Evolutionary conservation across 2,797 vertebrate genomes (phyloP).

Genomic region (Myotis planiceps): DNA sequence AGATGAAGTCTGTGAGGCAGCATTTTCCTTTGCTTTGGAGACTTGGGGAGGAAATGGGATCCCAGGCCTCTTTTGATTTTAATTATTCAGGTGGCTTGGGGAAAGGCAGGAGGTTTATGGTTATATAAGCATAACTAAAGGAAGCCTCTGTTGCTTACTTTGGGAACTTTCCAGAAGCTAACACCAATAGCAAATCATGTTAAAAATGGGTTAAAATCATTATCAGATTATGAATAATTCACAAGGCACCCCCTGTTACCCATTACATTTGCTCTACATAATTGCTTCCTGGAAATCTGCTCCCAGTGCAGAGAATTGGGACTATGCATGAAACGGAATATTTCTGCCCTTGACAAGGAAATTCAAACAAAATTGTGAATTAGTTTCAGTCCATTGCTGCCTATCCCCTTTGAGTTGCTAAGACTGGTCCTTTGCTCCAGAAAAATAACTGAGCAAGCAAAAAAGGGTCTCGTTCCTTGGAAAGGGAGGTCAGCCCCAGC

Average conservation of each 20-base stretch:
- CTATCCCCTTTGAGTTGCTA: slow-evolving; percentile 59
- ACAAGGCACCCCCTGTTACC: slow-evolving; percentile 75
- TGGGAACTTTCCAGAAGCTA: slow-evolving; percentile 73
- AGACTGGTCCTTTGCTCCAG: slow-evolving; percentile 2
- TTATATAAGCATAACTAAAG: slow-evolving; percentile 63
- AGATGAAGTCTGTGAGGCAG: background rate
- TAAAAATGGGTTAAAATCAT: slow-evolving; percentile 80
- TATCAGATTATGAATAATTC: slow-evolving; percentile 81
- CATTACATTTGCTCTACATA: slow-evolving; percentile 82
- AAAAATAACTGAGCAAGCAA: slow-evolving; percentile 28
- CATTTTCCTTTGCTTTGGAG: background rate
- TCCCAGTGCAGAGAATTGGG: slow-evolving; percentile 78
- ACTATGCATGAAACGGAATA: slow-evolving; percentile 74
- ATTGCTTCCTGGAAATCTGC: slow-evolving; percentile 80
- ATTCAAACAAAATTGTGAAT: slow-evolving; percentile 77
- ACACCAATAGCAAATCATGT: slow-evolving; percentile 58
- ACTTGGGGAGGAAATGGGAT: background rate
- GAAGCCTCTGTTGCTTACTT: slow-evolving; percentile 65
- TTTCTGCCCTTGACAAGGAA: slow-evolving; percentile 77
- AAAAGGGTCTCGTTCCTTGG: background rate
- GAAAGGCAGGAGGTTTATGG: slow-evolving; percentile 51
- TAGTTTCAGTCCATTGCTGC: slow-evolving; percentile 64
- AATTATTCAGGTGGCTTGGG: slow-evolving; percentile 52
- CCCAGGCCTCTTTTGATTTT: slow-evolving; percentile 31
- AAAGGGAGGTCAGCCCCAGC: background rate